phyloP scores from a whole-genome alignment of 2,888 invertebrate species.

The Agrochola litura region DNA sequence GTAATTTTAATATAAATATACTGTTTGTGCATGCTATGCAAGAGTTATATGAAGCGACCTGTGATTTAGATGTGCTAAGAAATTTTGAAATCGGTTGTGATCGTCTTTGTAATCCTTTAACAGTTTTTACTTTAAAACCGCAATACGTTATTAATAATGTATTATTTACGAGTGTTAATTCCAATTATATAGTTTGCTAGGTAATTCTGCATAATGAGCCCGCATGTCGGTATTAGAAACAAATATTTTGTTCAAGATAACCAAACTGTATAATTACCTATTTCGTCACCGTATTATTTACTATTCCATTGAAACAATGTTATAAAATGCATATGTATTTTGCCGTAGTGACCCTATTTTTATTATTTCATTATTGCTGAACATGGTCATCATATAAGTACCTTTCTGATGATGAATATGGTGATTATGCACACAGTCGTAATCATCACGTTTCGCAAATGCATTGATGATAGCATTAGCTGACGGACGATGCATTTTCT shows the following conservation, averaged over 20 bases:
- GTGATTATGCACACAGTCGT: conserved; percentile 8
- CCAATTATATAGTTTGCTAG: not conserved
- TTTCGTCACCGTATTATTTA: not conserved
- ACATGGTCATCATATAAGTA: conserved; percentile 6
- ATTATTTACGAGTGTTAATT: not conserved
- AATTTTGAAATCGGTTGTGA: conserved; percentile 16
- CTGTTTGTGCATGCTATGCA: conserved; percentile 40
- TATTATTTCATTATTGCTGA: not conserved
- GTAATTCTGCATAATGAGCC: conserved; percentile 13
- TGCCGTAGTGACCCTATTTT: not conserved
- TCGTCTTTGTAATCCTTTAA: conserved; percentile 2
- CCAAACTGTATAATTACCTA: not conserved
- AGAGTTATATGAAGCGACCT: conserved; percentile 48
- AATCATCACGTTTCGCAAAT: conserved; percentile 32
- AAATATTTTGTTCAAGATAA: not conserved
- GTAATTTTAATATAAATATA: conserved; percentile 62
- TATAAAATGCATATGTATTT: not conserved
- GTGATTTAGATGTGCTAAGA: conserved; percentile 31
- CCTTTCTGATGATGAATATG: conserved; percentile 4
- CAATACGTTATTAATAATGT: not conserved
- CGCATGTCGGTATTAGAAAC: not conserved
- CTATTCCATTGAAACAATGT: not conserved
- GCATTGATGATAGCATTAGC: conserved; percentile 12
- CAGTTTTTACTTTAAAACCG: not conserved
- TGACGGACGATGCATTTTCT: not conserved